Base-by-base conservation (phyloP, 2,113 vertebrate species). In the Mesembrinibis cayennensis region DNA sequence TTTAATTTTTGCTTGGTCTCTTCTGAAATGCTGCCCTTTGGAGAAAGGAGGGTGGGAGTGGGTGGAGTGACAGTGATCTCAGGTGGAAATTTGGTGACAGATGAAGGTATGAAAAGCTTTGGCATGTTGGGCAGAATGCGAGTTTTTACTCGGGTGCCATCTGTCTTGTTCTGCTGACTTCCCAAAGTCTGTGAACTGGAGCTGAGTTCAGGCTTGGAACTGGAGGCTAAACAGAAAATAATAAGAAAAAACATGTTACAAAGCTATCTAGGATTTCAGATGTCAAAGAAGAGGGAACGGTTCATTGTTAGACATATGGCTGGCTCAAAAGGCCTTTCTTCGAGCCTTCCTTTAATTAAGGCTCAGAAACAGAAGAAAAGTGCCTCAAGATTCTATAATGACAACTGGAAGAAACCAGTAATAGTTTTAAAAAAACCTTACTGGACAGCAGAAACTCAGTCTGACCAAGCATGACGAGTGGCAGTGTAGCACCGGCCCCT, bases 41-140 rank as follows among this genome's bases (percentile, higher is more conserved):
- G 99, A 42, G 99, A 99, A 85, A 99, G 99, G 59, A 99, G 98
- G 34, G 99, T 99, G 76, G 99, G 99, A 21, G 99, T 99, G 42
- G 99, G 99, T 14, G 99, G 99, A 1, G 99, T 99, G 92, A 99
- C 99, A 20, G 99, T 99, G 98, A 99, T 99, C 98, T 99, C 99
- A 10, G 99, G 99, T 18, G 99, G 99, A 97, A 99, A 99, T 98
- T 99, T 99, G 98, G 99, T 98, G 83, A 99, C 96, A 12, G 98
- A 98, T 38, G 99, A 99, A 62, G 99, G 99, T 97, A 99, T 99
- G 97, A 99, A 99, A 97, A 99, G 98, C 98, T 99, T 99, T 98
- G 99, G 99, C 99, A 99, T 99, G 98, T 97, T 99, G 96, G 99
- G 98, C 25, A 99, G 99, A 89, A 99, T 96, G 34, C 99, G 98